phyloP scores from a whole-genome alignment of 2,113 vertebrate species.

The Plecturocebus donacophilus region DNA sequence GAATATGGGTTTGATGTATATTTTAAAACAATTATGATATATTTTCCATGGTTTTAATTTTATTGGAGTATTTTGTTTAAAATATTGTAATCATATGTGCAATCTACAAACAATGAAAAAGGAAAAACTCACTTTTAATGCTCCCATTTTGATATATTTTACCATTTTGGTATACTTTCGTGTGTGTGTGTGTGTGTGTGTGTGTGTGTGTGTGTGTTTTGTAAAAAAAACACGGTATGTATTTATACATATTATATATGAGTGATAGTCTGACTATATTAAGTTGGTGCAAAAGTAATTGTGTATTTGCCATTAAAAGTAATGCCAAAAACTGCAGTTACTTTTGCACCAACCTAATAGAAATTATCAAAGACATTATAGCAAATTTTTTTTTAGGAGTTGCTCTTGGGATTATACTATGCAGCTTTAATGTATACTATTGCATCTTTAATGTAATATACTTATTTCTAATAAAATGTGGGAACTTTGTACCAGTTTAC shows the following conservation, averaged over 20 bases:
- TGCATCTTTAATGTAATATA: constrained; percentile 8
- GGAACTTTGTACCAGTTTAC: not conserved
- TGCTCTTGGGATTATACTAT: not conserved
- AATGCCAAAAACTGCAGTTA: no score
- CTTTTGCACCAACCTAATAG: not conserved
- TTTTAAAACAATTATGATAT: not conserved
- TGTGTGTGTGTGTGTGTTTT: not conserved
- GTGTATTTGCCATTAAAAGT: no score
- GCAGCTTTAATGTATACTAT: not conserved
- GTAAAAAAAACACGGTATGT: not conserved
- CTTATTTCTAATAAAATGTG: not conserved
- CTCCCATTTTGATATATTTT: not conserved
- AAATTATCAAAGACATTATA: not conserved
- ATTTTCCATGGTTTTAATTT: constrained; percentile 14
- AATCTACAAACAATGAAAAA: not conserved
- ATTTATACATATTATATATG: not conserved
- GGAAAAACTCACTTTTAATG: not conserved
- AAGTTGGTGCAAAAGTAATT: no score
- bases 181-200: no score
- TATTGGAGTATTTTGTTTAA: not conserved
- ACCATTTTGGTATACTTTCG: not conserved
- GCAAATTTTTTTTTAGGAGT: not conserved
- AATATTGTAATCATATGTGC: not conserved
- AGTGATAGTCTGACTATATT: not conserved
- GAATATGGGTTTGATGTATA: not conserved